Conservation (phyloP, 1,140 invertebrate species). For the Microplitis demolitor region DNA sequence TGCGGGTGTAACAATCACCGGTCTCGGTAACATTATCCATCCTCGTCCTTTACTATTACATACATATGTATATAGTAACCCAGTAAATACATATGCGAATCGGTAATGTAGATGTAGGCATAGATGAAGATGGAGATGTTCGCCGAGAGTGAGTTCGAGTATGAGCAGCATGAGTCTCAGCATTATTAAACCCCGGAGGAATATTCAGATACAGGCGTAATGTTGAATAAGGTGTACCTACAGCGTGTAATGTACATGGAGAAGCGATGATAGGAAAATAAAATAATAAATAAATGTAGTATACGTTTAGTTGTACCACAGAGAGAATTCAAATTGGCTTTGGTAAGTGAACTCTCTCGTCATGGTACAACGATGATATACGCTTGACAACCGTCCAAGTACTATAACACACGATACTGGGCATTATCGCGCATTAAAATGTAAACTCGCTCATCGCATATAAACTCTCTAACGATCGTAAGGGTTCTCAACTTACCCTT, state of each 20-base stretch:
- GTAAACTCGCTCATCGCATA: slow-evolving; percentile 19
- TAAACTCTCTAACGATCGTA: slow-evolving; percentile 23
- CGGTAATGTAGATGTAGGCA: too few relatives aligned
- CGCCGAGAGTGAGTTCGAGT: too few relatives aligned
- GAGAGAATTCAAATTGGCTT: slow-evolving; percentile 29
- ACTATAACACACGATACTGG: slow-evolving; percentile 22
- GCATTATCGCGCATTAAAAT: slow-evolving; percentile 35
- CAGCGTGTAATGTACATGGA: not conserved
- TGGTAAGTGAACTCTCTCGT: slow-evolving; percentile 31
- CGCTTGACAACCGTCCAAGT: slow-evolving; percentile 21
- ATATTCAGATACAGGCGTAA: too few relatives aligned
- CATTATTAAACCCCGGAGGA: too few relatives aligned
- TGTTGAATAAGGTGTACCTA: too few relatives aligned
- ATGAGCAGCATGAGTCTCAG: too few relatives aligned
- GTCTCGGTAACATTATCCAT: not conserved
- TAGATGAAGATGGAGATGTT: not conserved
- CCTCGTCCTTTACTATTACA: not conserved
- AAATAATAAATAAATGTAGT: not conserved
- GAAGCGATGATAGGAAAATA: not conserved
- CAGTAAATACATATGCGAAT: too few relatives aligned
- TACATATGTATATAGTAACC: not conserved
- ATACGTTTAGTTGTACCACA: not conserved
- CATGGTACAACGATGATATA: slow-evolving; percentile 32
- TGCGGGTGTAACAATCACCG: not conserved
- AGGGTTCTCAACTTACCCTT: slow-evolving; percentile 26